Conservation (phyloP, 1,140 invertebrate species). For the Diabrotica undecimpunctata region DNA sequence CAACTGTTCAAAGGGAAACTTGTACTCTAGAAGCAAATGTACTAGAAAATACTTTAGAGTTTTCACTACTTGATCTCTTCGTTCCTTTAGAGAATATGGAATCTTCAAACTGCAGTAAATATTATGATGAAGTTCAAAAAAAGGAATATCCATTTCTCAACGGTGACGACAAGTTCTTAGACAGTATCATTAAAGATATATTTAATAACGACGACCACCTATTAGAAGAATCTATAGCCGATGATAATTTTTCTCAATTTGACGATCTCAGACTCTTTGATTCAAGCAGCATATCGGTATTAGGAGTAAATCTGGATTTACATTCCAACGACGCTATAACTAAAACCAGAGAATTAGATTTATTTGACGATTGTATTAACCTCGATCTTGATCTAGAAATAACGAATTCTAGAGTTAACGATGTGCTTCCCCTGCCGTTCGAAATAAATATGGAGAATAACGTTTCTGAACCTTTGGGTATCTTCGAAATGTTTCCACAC, state of each 20-base stretch:
- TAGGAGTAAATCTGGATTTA: conserved; percentile 37
- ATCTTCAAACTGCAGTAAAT: conserved; percentile 16
- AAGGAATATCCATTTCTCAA: conserved; percentile 25
- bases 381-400: conserved; percentile 23
- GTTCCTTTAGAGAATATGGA: conserved; percentile 28
- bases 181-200: conserved; percentile 31
- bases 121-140: conserved; percentile 4
- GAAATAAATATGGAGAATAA: conserved; percentile 21
- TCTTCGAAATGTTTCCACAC: conserved; percentile 43
- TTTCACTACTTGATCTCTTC: conserved; percentile 23
- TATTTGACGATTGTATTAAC: conserved; percentile 12
- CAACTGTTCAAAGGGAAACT: background rate
- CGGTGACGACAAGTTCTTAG: conserved; percentile 32
- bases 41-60: conserved; percentile 21
- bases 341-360: conserved; percentile 14
- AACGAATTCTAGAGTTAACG: conserved; percentile 19
- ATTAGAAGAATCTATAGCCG: background rate
- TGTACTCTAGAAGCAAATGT: conserved; percentile 10
- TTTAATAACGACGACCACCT: conserved; percentile 23
- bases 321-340: conserved; percentile 21
- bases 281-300: conserved; percentile 33
- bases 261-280: conserved; percentile 25
- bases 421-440: conserved; percentile 22
- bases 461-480: conserved; percentile 24
- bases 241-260: conserved; percentile 21